Conservation (phyloP, 2,113 vertebrate genomes). For the Zosterops pallidus region DNA sequence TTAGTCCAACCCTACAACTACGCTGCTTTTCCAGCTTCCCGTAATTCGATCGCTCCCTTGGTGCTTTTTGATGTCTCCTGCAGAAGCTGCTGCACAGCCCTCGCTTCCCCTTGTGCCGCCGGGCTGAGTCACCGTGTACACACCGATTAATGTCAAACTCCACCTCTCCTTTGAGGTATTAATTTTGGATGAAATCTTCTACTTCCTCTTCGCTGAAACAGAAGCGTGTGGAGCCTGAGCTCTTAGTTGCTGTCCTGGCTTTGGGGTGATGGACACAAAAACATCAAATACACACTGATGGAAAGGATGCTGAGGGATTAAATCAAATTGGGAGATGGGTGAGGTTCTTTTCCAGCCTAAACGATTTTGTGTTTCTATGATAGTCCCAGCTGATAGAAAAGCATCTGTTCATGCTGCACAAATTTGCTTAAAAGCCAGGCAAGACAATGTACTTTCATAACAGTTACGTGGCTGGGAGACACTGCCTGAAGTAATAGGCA, state of each 20-base stretch:
- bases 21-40: background rate
- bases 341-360: background rate
- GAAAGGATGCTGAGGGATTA: background rate
- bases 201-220: background rate
- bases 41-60: background rate
- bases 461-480: background rate
- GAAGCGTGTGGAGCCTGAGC: background rate
- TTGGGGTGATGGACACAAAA: background rate
- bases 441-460: background rate
- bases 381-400: background rate
- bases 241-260: background rate
- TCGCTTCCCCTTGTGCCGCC: background rate
- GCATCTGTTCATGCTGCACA: background rate
- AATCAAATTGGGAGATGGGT: background rate
- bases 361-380: background rate
- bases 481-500: background rate
- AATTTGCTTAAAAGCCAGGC: background rate
- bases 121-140: constrained; percentile 10
- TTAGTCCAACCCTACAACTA: background rate
- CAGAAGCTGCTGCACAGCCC: constrained; percentile 4
- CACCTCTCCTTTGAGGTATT: constrained; percentile 8
- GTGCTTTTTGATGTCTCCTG: constrained; percentile 13
- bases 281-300: background rate
- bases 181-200: constrained; percentile 5
- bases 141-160: constrained; percentile 17